phyloP scores from a whole-genome alignment of 2,797 vertebrate species.

The Mus minutoides region DNA sequence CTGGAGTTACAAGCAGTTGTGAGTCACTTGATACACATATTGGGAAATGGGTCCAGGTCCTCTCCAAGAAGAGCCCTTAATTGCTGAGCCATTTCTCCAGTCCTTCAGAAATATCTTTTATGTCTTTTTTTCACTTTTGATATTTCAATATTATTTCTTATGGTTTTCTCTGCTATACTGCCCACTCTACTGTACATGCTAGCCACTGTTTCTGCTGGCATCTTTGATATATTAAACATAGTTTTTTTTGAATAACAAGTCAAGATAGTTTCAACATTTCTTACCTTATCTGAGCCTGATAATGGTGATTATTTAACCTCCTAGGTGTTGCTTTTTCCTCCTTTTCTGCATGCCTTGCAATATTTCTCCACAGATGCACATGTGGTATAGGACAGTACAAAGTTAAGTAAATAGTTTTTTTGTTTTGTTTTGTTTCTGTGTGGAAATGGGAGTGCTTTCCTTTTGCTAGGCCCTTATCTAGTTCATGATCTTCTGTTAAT shows the following conservation, averaged over 20 bases:
- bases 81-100: not conserved
- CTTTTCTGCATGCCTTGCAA: not conserved
- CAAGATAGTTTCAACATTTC: not conserved
- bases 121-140: not conserved
- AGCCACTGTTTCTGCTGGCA: not conserved
- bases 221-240: not conserved
- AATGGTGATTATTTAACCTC: not conserved
- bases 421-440: too few species aligned
- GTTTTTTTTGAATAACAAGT: not conserved
- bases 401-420: not conserved
- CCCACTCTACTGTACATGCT: not conserved
- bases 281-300: not conserved
- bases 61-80: not conserved
- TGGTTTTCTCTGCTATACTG: constrained; percentile 5
- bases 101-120: not conserved
- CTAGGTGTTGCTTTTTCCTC: not conserved
- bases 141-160: not conserved
- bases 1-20: not conserved
- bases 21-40: not conserved
- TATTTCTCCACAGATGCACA: not conserved
- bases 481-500: not conserved
- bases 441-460: not conserved
- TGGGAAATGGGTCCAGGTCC: not conserved
- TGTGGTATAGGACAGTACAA: not conserved
- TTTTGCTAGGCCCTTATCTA: not conserved